Percentiles rank a stretch among this genome's conserved stretches.
These are phyloP conservation scores for Capitulum mitella DNA, from an alignment of 2,888 invertebrate genomes.

Conservation along the genomic window DNA sequence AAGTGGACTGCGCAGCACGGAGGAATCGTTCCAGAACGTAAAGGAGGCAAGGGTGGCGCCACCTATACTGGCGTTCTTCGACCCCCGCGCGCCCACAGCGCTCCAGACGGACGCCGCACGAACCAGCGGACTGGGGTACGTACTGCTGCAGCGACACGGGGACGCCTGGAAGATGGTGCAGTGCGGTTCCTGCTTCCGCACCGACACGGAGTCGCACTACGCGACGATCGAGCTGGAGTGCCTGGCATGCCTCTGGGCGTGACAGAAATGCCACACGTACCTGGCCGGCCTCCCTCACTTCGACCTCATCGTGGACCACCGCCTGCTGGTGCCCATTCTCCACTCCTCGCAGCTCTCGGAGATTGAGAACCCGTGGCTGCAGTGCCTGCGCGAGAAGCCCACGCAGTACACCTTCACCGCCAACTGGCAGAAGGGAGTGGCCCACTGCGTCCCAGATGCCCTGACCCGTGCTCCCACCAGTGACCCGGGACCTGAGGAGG, in stretches of 20 bases:
- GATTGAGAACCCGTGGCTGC: slow-evolving; percentile 28
- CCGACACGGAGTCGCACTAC: slow-evolving; percentile 23
- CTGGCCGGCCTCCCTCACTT: slow-evolving; percentile 24
- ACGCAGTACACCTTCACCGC: slow-evolving; percentile 14
- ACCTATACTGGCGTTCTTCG: slow-evolving; percentile 35
- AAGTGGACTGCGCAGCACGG: slow-evolving; percentile 20
- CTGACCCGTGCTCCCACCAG: slow-evolving; percentile 25
- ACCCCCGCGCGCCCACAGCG: slow-evolving; percentile 19
- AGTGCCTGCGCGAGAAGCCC: slow-evolving; percentile 26
- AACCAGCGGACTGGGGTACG: slow-evolving; percentile 27
- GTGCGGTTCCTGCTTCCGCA: slow-evolving; percentile 25
- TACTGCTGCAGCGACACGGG: slow-evolving; percentile 18
- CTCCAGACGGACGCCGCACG: slow-evolving; percentile 29
- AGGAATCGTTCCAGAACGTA: slow-evolving; percentile 19
- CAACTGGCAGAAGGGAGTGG: slow-evolving; percentile 26
- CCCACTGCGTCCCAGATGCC: slow-evolving; percentile 15
- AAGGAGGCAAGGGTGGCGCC: slow-evolving; percentile 20
- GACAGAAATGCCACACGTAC: slow-evolving; percentile 21
- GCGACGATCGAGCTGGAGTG: slow-evolving; percentile 25
- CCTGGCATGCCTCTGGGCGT: slow-evolving; percentile 24
- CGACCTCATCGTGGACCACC: slow-evolving; percentile 24
- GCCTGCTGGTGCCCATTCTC: slow-evolving; percentile 27
- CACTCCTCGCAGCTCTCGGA: slow-evolving; percentile 22
- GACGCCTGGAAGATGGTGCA: slow-evolving; percentile 6
- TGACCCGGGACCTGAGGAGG: slow-evolving; percentile 19